These are phyloP conservation scores for Ericerus pela DNA, from an alignment of 1,140 invertebrate genomes.

Conservation along the genomic window DNA sequence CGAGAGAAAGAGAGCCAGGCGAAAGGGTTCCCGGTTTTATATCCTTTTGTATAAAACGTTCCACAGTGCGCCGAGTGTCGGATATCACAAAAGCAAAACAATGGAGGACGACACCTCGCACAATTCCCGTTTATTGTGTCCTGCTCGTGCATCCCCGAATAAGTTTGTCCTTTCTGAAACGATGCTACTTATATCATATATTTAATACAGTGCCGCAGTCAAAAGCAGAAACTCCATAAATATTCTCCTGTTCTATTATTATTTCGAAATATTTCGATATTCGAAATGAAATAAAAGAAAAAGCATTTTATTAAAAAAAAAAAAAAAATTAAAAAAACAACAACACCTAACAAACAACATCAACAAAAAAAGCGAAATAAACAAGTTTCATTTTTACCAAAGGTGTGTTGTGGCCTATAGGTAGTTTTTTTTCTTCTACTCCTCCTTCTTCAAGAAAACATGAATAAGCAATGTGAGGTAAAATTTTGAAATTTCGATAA, in stretches of 20 bases:
- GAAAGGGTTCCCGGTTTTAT: constrained; percentile 10
- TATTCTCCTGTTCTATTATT: constrained; percentile 5
- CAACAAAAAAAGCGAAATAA: no score
- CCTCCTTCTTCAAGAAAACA: no score
- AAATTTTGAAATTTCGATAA: no score
- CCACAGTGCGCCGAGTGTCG: constrained; percentile 5
- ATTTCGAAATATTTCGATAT: constrained; percentile 12
- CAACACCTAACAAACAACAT: no score
- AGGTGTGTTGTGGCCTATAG: no score
- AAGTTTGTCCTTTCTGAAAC: constrained; percentile 9
- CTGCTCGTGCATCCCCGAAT: constrained; percentile 10
- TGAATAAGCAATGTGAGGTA: no score
- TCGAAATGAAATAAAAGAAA: no score
- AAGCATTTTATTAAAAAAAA: no score
- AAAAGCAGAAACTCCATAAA: constrained; percentile 8
- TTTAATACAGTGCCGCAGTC: constrained; percentile 11
- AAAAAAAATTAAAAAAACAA: no score
- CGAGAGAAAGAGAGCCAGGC: no score
- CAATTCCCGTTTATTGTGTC: constrained; percentile 11
- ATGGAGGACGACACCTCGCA: constrained; percentile 6
- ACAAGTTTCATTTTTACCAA: no score
- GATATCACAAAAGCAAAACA: constrained; percentile 9
- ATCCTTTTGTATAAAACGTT: constrained; percentile 12
- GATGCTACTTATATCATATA: constrained; percentile 12
- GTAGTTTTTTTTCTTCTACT: no score